phyloP scores from a whole-genome alignment of 2,888 invertebrate species.

The Melieria omissa region DNA sequence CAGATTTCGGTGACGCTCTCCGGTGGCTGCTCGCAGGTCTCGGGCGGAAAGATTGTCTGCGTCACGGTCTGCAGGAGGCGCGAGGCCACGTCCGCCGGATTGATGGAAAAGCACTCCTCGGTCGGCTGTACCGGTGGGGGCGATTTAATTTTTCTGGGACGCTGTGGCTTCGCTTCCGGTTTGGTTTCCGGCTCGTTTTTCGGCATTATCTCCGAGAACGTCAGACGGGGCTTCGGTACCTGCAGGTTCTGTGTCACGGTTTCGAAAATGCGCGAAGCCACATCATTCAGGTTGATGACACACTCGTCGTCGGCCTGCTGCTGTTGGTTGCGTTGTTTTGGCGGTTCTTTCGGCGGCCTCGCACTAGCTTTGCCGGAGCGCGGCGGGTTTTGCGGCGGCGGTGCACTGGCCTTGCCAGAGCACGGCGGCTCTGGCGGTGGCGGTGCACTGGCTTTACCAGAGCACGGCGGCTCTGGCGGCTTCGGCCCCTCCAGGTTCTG shows the following conservation, averaged over 20 bases:
- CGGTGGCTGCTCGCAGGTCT: background rate
- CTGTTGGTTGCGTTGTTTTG: background rate
- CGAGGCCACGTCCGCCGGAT: background rate
- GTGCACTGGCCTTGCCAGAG: background rate
- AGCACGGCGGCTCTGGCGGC: too few species aligned
- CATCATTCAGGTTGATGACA: too few species aligned
- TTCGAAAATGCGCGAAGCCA: too few species aligned
- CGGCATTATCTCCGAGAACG: background rate
- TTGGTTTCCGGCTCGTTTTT: background rate
- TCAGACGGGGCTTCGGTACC: too few species aligned
- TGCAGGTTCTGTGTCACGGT: too few species aligned
- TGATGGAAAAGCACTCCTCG: background rate
- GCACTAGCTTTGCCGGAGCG: background rate
- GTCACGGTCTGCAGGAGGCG: background rate
- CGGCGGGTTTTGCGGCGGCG: constrained; percentile 5
- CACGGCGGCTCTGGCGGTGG: background rate
- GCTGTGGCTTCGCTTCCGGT: background rate
- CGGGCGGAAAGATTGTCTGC: background rate
- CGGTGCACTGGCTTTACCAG: background rate
- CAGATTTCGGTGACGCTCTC: background rate
- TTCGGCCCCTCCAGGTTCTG: too few species aligned
- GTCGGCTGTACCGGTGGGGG: background rate
- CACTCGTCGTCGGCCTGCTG: background rate
- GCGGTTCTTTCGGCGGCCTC: background rate
- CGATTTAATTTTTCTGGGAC: too few species aligned